phyloP scores from a whole-genome alignment of 2,113 vertebrate species.

The Zosterops japonicus region DNA sequence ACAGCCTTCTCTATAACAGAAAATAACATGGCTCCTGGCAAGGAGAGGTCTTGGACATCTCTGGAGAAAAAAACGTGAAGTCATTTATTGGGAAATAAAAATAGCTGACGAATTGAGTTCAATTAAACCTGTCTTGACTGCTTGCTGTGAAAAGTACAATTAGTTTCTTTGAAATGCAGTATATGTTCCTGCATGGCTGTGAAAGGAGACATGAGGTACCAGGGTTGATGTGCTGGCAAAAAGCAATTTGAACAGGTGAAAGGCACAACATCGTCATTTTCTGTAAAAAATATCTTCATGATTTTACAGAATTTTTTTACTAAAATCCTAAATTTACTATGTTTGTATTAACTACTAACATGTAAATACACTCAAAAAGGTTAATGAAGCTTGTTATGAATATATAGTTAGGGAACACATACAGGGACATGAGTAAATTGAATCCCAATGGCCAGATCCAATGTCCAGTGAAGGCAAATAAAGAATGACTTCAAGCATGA shows the following conservation, averaged over 20 bases:
- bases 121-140: not conserved
- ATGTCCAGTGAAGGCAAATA: not conserved
- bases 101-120: not conserved
- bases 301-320: not conserved
- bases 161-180: not conserved
- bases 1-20: not conserved
- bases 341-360: not conserved
- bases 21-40: not conserved
- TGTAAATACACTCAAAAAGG: not conserved
- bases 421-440: not conserved
- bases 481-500: not conserved
- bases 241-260: not conserved
- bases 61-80: not conserved
- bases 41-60: constrained; percentile 15
- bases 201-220: not conserved
- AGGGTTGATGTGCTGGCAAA: not conserved
- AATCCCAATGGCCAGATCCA: not conserved
- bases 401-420: not conserved
- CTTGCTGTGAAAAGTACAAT: not conserved
- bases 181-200: not conserved
- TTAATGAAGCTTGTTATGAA: not conserved
- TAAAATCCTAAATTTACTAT: not conserved
- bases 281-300: not conserved
- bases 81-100: not conserved
- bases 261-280: not conserved